Conservation (phyloP, 1,140 invertebrate genomes). For the Pseudoatta argentina region DNA sequence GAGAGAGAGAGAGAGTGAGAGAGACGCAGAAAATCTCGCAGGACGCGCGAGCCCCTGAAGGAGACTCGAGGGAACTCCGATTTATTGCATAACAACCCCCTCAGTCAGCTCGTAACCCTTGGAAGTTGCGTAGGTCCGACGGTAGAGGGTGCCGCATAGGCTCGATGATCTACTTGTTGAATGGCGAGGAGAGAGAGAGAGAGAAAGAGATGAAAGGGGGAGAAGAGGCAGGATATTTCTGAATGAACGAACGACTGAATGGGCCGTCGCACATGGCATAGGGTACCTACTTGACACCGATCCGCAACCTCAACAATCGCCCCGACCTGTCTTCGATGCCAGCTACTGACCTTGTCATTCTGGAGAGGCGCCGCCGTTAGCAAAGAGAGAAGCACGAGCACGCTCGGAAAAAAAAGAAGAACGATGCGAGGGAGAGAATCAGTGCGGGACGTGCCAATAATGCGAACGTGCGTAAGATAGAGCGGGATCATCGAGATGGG, state of each 20-base stretch:
- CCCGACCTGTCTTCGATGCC: slow-evolving; percentile 66
- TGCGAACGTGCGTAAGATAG: not conserved
- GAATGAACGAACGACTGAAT: slow-evolving; percentile 79
- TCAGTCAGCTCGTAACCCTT: slow-evolving; percentile 76
- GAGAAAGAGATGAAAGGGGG: slow-evolving; percentile 25
- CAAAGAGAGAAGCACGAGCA: slow-evolving; percentile 27
- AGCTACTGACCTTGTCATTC: slow-evolving; percentile 59
- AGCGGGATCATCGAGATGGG: not conserved
- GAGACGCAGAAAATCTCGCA: slow-evolving; percentile 38
- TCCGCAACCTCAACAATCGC: slow-evolving; percentile 77
- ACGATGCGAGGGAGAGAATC: slow-evolving; percentile 18
- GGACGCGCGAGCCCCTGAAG: slow-evolving; percentile 69
- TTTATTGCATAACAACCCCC: slow-evolving; percentile 78
- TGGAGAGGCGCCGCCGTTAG: slow-evolving; percentile 18
- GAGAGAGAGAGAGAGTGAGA: slow-evolving; percentile 20
- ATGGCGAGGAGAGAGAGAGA: slow-evolving; percentile 71
- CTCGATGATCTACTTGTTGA: slow-evolving; percentile 80
- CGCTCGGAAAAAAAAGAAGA: slow-evolving; percentile 11
- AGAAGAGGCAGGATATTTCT: slow-evolving; percentile 77
- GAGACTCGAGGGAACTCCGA: slow-evolving; percentile 73
- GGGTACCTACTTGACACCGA: slow-evolving; percentile 79
- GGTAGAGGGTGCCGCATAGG: slow-evolving; percentile 77
- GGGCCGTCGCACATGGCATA: slow-evolving; percentile 77
- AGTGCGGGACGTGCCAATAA: not conserved
- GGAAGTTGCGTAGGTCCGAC: slow-evolving; percentile 78